Evolutionary conservation across 2,888 invertebrate species (phyloP), one percentile per base, ranked within the genome.

Genomic region (Calameuta idolon): DNA sequence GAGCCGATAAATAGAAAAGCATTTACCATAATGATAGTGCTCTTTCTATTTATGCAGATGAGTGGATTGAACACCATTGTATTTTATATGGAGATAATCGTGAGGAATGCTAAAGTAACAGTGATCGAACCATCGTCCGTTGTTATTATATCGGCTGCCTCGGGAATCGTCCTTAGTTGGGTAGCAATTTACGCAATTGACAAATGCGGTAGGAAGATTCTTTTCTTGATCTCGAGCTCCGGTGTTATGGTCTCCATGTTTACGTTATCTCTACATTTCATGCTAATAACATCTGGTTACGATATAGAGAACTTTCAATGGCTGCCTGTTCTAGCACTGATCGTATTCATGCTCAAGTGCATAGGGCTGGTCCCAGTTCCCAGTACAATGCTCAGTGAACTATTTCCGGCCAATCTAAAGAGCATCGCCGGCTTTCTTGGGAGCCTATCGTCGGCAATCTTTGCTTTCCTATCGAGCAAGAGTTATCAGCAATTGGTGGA

Each of bases 21-120:
- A 0, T 34, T 89, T 15, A 30, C 87, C 4, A 79, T 90, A 23
- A 80, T 84, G 0, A 79, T 81, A 4, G 69, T 85, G 0, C 78
- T 91, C 1, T 87, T 86, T 76, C 79, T 88, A 15, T 88, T 89
- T 75, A 83, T 86, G 78, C 91, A 90, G 74, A 68, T 90, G 4
- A 85, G 87, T 78, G 91, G 91, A 23, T 76, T 90, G 0, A 87
- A 88, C 74, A 85, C 77, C 34, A 75, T 81, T n/a, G 78, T 81
- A 3, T 82, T 81, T 40, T 83, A 82, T 76, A 81, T 82, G 82
- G 81, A 81, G 69, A 82, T 77, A 12, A 83, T 83, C 35, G 69
- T 83, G 74, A 79, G 31, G 5, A 75, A 81, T 15, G 83, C 81
- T 68, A 34, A 77, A 68, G 69, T 82, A 5, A 79, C 80, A 68